phyloP scores from a whole-genome alignment of 2,113 vertebrate species.

The Sebastes fasciatus region DNA sequence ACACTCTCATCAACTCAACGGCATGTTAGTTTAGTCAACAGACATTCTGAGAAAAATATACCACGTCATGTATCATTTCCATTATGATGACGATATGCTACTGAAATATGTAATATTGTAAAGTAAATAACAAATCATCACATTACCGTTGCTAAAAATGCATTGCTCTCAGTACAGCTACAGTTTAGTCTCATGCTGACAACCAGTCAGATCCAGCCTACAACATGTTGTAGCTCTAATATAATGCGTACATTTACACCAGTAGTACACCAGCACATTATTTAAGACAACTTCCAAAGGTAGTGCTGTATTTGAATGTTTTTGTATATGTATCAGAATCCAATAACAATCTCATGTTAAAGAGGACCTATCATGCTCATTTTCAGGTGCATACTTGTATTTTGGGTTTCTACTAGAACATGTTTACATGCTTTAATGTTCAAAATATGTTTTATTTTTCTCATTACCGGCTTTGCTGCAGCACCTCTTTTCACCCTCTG shows the following conservation, averaged over 20 bases:
- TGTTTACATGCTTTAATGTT: too few relatives aligned
- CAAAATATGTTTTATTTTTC: too few relatives aligned
- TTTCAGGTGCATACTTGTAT: too few relatives aligned
- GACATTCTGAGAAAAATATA: background rate
- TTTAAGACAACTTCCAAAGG: background rate
- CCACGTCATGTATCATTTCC: background rate
- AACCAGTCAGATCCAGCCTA: background rate
- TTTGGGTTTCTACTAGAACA: too few relatives aligned
- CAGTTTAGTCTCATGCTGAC: background rate
- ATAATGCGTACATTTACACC: background rate
- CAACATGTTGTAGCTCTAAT: background rate
- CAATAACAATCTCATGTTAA: background rate
- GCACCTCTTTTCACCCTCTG: too few relatives aligned
- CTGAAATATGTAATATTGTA: background rate
- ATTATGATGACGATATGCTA: background rate
- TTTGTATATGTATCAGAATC: background rate
- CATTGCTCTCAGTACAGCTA: background rate
- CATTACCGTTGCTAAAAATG: background rate
- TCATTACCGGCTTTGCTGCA: too few relatives aligned
- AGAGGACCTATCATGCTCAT: too few relatives aligned
- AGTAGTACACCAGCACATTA: background rate
- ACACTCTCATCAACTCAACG: background rate
- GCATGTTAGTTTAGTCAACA: background rate
- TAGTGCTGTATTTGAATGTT: background rate
- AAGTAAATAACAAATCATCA: background rate